Base-by-base conservation (phyloP, 2,888 invertebrate species). In the Lobophora halterata region DNA sequence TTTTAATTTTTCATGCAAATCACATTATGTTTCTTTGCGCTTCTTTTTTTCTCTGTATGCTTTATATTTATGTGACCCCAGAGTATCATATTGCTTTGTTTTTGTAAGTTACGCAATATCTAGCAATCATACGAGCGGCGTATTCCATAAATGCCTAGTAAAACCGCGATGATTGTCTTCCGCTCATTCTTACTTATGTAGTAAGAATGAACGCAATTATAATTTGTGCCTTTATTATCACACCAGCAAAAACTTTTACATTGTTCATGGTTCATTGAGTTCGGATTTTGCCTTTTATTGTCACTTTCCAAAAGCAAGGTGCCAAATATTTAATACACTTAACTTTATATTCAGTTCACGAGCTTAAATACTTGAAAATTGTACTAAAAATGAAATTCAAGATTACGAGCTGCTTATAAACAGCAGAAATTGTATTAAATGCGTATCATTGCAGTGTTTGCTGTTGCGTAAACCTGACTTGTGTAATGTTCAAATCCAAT, bases 71-170 rank as follows among this genome's bases (percentile, higher is more conserved):
- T n/a, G n/a, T n/a, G n/a, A n/a, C n/a, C n/a, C n/a, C n/a, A n/a
- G 49, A 42, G 40, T 46, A 45, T 48, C 28, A 32, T 49, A 66
- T 72, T 68, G 68, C 71, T 58, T 55, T 51, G 44, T 64, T 70
- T 62, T 70, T 69, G 50, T 43, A 14, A 30, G 35, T 43, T 30
- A 46, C 34, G 24, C 32, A 46, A 34, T 61, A 63, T 71, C 67
- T 57, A 54, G 56, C 55, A 57, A 63, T 64, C 42, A 47, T 41
- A 46, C 35, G 39, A 47, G 52, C 51, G 26, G 26, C 19, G 48
- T 44, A 52, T 52, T 57, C 58, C 45, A 45, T 41, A 42, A 51
- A 52, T 55, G 56, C 34, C 47, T 56, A 33, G 49, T 49, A 46
- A 44, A 49, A 29, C 35, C 17, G 34, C 32, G 46, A 46, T 40